phyloP scores from a whole-genome alignment of 2,797 vertebrate genomes.

The Picus viridis region DNA sequence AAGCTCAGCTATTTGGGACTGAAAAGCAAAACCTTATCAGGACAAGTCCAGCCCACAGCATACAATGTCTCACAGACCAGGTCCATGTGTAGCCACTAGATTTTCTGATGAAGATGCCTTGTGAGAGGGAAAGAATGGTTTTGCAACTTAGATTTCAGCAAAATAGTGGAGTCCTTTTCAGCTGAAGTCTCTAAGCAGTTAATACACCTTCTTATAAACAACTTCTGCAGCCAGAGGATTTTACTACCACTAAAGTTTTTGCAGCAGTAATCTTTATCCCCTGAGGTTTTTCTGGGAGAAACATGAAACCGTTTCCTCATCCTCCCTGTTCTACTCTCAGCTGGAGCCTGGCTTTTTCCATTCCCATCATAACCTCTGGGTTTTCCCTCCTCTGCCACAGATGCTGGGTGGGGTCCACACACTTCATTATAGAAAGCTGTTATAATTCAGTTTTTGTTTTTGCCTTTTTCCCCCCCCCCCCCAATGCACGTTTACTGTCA shows the following conservation, averaged over 20 bases:
- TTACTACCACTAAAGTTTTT: conserved; percentile 57
- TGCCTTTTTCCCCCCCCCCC: neutral
- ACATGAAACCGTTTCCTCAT: conserved; percentile 60
- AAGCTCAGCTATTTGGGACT: conserved; percentile 14
- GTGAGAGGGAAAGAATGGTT: neutral
- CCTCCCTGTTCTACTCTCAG: conserved; percentile 33
- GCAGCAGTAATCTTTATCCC: conserved; percentile 49
- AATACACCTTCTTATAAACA: conserved; percentile 55
- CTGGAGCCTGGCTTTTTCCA: conserved; percentile 62
- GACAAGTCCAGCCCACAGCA: neutral
- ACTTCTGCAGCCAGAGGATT: conserved; percentile 51
- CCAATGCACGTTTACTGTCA: neutral
- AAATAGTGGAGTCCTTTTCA: neutral
- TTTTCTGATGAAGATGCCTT: neutral
- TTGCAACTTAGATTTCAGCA: neutral
- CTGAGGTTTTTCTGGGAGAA: conserved; percentile 49
- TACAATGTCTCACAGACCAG: neutral
- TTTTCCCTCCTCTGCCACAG: conserved; percentile 46
- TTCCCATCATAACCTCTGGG: conserved; percentile 11
- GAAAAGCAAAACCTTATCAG: conserved; percentile 15
- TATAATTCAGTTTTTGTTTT: conserved; percentile 22
- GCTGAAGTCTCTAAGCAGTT: conserved; percentile 16
- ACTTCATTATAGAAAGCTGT: conserved; percentile 46
- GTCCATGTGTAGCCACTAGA: neutral
- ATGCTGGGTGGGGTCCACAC: conserved; percentile 57